Percentiles rank a stretch among this genome's conserved stretches.
Conservation (phyloP, 2,888 invertebrate genomes). For the Zygogramma bicolorata region DNA sequence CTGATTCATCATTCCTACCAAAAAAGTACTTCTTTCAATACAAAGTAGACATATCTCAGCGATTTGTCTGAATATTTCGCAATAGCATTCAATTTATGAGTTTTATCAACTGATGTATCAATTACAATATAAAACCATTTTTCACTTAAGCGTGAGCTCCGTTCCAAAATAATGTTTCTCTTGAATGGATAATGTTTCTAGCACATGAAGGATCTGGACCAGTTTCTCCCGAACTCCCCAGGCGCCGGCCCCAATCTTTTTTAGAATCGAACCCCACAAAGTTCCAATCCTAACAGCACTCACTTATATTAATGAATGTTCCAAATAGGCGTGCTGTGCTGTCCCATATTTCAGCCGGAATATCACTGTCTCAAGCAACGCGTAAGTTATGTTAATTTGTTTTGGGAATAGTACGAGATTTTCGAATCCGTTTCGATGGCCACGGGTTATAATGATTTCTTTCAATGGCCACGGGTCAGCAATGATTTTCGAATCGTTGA, state of each 20-base stretch:
- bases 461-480: conserved; percentile 10
- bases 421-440: conserved; percentile 18
- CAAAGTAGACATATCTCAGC: too few species aligned
- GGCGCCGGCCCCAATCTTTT: not conserved
- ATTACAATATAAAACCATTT: too few species aligned
- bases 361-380: conserved; percentile 33
- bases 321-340: conserved; percentile 21
- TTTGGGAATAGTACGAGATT: conserved; percentile 39
- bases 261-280: not conserved
- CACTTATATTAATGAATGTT: conserved; percentile 13
- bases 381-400: conserved; percentile 44
- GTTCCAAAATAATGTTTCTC: too few species aligned
- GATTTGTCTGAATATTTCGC: too few species aligned
- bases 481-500: conserved; percentile 6
- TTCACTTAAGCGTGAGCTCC: too few species aligned
- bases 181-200: too few species aligned
- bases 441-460: conserved; percentile 10
- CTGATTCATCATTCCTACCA: too few species aligned
- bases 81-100: too few species aligned
- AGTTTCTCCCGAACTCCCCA: conserved; percentile 1
- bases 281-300: conserved; percentile 1
- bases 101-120: too few species aligned
- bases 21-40: too few species aligned
- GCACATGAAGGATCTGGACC: too few species aligned
- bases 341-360: conserved; percentile 36